Percentiles rank a stretch among this genome's conserved stretches.
Evolutionary conservation across 2,888 invertebrate species (phyloP).

Genomic region (Sclerodermus sp.): DNA sequence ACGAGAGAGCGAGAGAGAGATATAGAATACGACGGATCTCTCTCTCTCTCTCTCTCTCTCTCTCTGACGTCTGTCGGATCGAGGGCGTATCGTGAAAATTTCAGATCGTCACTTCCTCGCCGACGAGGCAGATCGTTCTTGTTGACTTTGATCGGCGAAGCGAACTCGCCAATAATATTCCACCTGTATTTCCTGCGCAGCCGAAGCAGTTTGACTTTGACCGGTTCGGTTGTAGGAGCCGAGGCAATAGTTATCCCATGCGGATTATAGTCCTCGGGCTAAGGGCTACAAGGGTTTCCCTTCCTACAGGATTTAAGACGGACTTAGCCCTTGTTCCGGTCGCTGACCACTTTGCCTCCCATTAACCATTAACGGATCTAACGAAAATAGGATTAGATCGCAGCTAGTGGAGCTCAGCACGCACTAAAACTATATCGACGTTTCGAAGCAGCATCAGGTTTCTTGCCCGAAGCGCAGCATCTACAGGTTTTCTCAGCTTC

Average conservation of each 20-base stretch:
- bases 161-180: too few relatives aligned
- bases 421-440: conserved; percentile 26
- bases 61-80: too few relatives aligned
- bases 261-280: conserved; percentile 50
- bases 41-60: too few relatives aligned
- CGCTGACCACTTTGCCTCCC: conserved; percentile 58
- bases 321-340: conserved; percentile 58
- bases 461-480: conserved; percentile 20
- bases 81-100: too few relatives aligned
- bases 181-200: conserved; percentile 8
- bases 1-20: too few relatives aligned
- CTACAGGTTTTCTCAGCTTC: conserved; percentile 24
- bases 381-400: conserved; percentile 56
- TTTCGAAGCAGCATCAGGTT: conserved; percentile 24
- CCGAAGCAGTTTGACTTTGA: conserved; percentile 9
- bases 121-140: too few relatives aligned
- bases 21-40: too few relatives aligned
- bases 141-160: too few relatives aligned
- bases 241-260: conserved; percentile 50
- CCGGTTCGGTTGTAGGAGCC: conserved; percentile 2
- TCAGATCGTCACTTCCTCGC: too few relatives aligned
- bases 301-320: conserved; percentile 56
- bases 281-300: conserved; percentile 40
- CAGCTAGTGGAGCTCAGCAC: conserved; percentile 20
- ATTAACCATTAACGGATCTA: conserved; percentile 58